A percentile compares a stretch with the other conserved stretches of the same genome.
Conservation (phyloP, 2,113 vertebrate species). For the Nettapus auritus region DNA sequence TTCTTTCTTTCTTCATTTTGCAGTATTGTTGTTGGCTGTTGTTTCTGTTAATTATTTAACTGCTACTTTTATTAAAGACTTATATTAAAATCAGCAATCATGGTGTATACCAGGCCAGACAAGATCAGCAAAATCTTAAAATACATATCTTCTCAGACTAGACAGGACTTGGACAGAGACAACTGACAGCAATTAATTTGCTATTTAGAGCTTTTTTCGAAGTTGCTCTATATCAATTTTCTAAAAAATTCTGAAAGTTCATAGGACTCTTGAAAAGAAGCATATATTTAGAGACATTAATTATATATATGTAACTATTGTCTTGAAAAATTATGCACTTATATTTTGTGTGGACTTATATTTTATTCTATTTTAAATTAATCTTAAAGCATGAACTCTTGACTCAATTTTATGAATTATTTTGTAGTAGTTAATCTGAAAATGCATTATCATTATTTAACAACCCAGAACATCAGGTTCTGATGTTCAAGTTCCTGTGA, state of each 20-base stretch:
- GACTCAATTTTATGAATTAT: neutral
- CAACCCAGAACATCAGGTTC: neutral
- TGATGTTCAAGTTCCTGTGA: neutral
- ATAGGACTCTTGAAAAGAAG: neutral
- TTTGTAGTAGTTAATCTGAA: neutral
- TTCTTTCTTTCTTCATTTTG: neutral
- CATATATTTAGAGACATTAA: neutral
- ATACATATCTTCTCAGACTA: neutral
- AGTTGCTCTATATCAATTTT: neutral
- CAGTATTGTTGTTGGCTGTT: neutral
- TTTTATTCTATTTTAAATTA: slow-evolving; percentile 15
- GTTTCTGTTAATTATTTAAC: neutral
- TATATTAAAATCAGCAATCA: neutral
- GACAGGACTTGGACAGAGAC: neutral
- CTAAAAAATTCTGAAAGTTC: neutral
- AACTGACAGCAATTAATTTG: neutral
- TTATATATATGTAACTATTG: neutral
- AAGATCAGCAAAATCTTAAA: neutral
- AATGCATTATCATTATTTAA: neutral
- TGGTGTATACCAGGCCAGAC: neutral
- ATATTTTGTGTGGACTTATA: neutral
- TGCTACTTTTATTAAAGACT: neutral
- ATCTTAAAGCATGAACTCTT: neutral
- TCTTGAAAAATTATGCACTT: neutral
- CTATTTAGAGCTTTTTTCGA: neutral